phyloP scores from a whole-genome alignment of 2,888 invertebrate species.

The Stenchaetothrips biformis region DNA sequence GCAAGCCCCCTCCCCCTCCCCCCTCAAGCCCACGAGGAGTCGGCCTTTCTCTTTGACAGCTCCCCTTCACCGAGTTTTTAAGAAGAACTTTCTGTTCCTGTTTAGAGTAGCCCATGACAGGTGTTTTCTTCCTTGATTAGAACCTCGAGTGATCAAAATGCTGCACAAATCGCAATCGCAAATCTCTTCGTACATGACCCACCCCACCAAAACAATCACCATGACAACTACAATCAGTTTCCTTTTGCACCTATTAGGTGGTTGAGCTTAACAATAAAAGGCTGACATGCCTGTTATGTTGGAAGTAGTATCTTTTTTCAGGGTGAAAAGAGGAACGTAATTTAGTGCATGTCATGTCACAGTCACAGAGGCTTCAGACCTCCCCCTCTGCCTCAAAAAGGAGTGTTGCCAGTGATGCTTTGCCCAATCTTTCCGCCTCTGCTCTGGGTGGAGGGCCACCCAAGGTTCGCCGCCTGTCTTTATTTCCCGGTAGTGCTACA shows the following conservation, averaged over 20 bases:
- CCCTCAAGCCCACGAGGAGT: not conserved
- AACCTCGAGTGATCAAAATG: not conserved
- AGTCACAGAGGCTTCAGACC: too few relatives aligned
- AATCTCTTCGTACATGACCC: not conserved
- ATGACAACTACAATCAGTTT: not conserved
- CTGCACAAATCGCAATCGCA: not conserved
- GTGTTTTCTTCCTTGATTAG: not conserved
- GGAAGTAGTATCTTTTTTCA: not conserved
- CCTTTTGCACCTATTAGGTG: not conserved
- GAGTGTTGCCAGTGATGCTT: not conserved
- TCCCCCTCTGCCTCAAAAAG: not conserved
- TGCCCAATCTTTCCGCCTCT: not conserved
- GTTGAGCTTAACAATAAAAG: not conserved
- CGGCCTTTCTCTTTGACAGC: not conserved
- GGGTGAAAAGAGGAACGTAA: not conserved
- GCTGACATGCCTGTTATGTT: not conserved
- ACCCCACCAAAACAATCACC: not conserved
- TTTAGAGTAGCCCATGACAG: not conserved
- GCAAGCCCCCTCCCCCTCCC: not conserved
- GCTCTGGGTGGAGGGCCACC: not conserved
- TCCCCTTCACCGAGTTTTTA: not conserved
- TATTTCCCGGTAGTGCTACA: not conserved
- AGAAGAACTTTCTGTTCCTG: not conserved
- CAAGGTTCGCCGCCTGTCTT: not conserved
- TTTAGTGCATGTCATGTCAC: not conserved